Base-by-base conservation (phyloP, 2,797 vertebrate genomes). In the Takifugu rubripes region DNA sequence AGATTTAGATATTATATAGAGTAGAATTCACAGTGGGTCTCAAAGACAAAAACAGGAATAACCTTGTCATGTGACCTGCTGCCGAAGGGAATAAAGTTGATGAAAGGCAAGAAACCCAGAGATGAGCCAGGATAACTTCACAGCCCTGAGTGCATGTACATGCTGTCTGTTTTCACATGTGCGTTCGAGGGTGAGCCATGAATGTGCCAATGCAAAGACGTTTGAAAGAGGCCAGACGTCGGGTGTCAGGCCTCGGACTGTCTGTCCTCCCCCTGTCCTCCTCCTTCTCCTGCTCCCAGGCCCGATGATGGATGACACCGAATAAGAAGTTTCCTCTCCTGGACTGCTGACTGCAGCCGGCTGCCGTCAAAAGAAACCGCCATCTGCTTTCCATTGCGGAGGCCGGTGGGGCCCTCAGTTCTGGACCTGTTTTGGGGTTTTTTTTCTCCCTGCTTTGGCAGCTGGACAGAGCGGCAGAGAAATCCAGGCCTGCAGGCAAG, bases 301-400 rank as follows among this genome's bases (percentile, higher is more conserved):
- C 55, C 65, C 70, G 63, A 91, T 91, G 89, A 91, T 89, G 88
- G 90, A 92, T 91, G 89, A 89, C 49, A 78, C 72, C 59, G 86
- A 88, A 92, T 86, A 74, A 90, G 88, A 90, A 88, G 85, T 90
- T 91, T 88, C 90, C 88, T 91, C 86, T 89, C 83, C 75, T 81
- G 83, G 83, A 87, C 86, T 74, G 80, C 79, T 15, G 74, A 76
- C 64, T 81, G 78, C 75, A 76, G 84, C 79, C 70, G 67, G 70
- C 76, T 81, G 83, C 85, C 64, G 61, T 88, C 87, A 90, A 63
- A 48, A 82, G 63, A 68, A 70, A 50, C 25, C 36, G 82, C 83
- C 88, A 90, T 90, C 89, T 90, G 89, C 87, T 91, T 90, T 89
- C 87, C 84, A 88, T 89, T 86, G 87, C 83, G 61, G 63, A 68